Percentiles rank a stretch among this genome's conserved stretches.
phyloP scores from a whole-genome alignment of 2,113 vertebrate species.

The Ovis aries region DNA sequence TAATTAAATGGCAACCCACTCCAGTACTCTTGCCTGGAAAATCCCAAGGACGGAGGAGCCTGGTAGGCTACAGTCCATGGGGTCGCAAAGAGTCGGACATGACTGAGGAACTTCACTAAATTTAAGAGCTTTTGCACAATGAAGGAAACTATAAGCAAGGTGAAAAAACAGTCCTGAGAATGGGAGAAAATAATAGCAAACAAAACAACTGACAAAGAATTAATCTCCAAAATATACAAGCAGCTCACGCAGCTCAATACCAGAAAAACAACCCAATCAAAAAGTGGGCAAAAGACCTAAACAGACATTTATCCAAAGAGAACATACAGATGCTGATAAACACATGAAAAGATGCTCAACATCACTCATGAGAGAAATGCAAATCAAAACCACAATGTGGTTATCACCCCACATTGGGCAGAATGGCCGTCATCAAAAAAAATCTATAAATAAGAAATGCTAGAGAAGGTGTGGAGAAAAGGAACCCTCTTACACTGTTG shows the following conservation, averaged over 20 bases:
- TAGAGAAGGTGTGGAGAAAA: not conserved
- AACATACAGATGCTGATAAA: not conserved
- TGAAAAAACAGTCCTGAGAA: not conserved
- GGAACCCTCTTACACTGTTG: not conserved
- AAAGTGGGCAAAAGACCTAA: not conserved
- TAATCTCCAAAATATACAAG: not conserved
- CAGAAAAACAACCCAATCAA: not conserved
- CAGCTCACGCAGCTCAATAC: not conserved
- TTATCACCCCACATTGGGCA: not conserved
- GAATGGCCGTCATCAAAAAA: not conserved
- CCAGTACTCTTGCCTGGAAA: not conserved
- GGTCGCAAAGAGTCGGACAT: fast-evolving
- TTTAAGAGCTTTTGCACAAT: not conserved
- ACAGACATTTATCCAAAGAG: not conserved
- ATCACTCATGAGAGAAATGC: not conserved
- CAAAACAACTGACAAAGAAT: not conserved
- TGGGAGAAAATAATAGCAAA: not conserved
- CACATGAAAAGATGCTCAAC: not conserved
- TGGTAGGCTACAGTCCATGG: not conserved
- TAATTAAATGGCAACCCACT: not conserved
- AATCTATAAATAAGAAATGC: not conserved
- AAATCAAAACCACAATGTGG: not conserved
- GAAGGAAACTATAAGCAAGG: not conserved
- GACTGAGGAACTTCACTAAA: not conserved
- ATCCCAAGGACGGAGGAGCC: not conserved